These are phyloP conservation scores for Lates calcarifer DNA, from an alignment of 2,113 vertebrate species.

Conservation along the genomic window DNA sequence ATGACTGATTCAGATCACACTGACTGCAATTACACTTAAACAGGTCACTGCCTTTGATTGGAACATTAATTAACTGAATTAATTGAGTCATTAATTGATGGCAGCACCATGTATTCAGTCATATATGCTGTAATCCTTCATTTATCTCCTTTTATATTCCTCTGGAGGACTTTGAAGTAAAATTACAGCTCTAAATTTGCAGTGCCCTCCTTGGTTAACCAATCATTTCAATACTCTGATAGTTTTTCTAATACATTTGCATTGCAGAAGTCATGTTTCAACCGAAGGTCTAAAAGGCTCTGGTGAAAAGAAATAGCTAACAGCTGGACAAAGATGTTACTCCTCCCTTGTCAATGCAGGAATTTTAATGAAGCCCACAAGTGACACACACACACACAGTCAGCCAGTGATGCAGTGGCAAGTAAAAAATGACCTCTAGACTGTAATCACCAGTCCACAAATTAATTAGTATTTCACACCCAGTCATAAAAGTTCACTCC, in stretches of 20 bases:
- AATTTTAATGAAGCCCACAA: slow-evolving; percentile 42
- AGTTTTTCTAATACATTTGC: neutral
- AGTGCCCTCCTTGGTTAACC: neutral
- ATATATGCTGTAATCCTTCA: no score
- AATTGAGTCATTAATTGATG: neutral
- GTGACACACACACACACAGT: slow-evolving; percentile 21
- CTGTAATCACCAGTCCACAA: neutral
- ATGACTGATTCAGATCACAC: slow-evolving; percentile 4
- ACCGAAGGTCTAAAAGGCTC: neutral
- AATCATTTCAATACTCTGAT: neutral
- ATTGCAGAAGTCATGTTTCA: neutral
- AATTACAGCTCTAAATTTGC: neutral
- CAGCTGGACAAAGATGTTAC: slow-evolving; percentile 23
- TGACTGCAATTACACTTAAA: neutral
- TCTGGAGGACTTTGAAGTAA: no score
- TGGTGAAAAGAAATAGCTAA: slow-evolving; percentile 26
- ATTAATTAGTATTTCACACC: slow-evolving; percentile 8
- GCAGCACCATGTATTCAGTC: no score
- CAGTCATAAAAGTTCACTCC: neutral
- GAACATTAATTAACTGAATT: slow-evolving; percentile 1
- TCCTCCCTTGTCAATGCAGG: slow-evolving; percentile 31
- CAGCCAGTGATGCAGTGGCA: neutral
- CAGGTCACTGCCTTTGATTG: slow-evolving; percentile 1
- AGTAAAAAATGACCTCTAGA: neutral
- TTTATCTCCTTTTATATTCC: neutral